Percentiles rank a stretch among this genome's conserved stretches.
Conservation (phyloP, 2,888 invertebrate genomes). For the Ectemnius lituratus region DNA sequence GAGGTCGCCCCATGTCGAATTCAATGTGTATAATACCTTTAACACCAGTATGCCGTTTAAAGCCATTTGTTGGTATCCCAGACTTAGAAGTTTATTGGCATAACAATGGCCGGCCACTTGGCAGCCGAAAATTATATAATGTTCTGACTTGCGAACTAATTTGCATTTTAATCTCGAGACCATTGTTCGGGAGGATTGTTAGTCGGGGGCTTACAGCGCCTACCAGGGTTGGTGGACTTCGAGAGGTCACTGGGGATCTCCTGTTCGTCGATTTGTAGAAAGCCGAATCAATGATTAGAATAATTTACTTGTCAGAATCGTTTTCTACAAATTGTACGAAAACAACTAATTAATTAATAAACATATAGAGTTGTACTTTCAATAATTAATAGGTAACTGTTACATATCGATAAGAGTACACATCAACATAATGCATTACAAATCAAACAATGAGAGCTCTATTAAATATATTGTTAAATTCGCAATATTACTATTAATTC, state of each 20-base stretch:
- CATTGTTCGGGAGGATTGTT: conserved; percentile 70
- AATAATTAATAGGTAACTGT: neutral
- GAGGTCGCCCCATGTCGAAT: too few species aligned
- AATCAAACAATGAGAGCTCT: too few species aligned
- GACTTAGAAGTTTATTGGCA: conserved; percentile 57
- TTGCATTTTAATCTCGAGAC: conserved; percentile 69
- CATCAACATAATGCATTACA: too few species aligned
- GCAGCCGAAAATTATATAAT: conserved; percentile 58
- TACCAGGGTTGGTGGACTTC: conserved; percentile 42
- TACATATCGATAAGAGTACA: neutral
- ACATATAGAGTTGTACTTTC: too few species aligned
- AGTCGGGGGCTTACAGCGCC: conserved; percentile 47
- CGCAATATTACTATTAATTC: too few species aligned
- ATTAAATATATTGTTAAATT: too few species aligned
- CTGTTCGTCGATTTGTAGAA: conserved; percentile 28
- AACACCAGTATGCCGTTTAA: conserved; percentile 7
- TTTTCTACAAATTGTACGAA: neutral
- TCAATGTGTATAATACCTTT: too few species aligned
- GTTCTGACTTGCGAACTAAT: conserved; percentile 69
- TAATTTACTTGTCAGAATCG: neutral
- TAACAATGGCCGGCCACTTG: conserved; percentile 52
- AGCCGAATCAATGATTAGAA: neutral
- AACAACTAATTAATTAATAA: neutral
- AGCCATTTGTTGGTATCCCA: conserved; percentile 30
- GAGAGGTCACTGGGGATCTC: conserved; percentile 29